phyloP scores from a whole-genome alignment of 2,113 vertebrate genomes.

The Pluvialis apricaria region DNA sequence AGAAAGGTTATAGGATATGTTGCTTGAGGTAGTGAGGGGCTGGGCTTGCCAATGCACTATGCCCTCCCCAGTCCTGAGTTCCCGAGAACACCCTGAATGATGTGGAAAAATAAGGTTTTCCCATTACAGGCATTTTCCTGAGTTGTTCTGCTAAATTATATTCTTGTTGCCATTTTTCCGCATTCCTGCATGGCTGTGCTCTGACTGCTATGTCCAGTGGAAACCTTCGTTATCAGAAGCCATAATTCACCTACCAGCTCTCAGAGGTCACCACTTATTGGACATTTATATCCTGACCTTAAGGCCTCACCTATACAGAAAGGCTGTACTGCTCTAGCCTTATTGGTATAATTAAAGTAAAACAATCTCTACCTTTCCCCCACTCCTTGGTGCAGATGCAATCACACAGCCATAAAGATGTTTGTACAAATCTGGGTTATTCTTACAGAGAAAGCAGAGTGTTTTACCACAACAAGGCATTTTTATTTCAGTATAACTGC shows the following conservation, averaged over 20 bases:
- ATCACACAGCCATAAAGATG: not conserved
- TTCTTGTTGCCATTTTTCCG: not conserved
- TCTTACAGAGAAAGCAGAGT: not conserved
- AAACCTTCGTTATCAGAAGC: not conserved
- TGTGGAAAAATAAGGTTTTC: conserved; percentile 25
- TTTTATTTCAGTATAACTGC: not conserved
- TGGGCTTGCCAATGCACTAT: not conserved
- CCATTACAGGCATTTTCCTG: not conserved
- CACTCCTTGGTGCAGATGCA: not conserved
- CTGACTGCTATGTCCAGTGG: not conserved
- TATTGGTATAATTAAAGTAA: not conserved
- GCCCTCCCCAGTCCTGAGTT: not conserved
- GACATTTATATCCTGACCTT: not conserved
- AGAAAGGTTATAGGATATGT: not conserved
- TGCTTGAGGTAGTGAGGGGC: not conserved
- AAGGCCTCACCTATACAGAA: not conserved
- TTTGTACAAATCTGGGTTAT: not conserved
- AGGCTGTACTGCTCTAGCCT: not conserved
- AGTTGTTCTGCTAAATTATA: not conserved
- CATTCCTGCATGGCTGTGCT: not conserved
- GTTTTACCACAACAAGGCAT: not conserved
- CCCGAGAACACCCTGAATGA: not conserved
- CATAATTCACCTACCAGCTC: not conserved
- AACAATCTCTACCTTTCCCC: not conserved
- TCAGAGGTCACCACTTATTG: not conserved